Evolutionary conservation across 2,113 vertebrate genomes (phyloP).

Genomic region (Heptranchias perlo): DNA sequence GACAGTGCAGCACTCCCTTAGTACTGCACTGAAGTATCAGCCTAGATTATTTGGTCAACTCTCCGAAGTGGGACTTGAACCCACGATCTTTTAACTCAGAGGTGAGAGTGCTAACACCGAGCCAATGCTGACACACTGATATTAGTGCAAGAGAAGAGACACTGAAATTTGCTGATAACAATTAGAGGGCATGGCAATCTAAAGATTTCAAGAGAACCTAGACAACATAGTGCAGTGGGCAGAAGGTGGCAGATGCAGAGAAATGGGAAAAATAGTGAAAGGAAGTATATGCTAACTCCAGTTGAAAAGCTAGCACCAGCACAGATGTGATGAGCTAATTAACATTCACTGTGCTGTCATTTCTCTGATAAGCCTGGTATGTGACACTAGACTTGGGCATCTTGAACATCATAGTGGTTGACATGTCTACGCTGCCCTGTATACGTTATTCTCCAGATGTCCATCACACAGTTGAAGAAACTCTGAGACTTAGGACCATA

Average conservation of each 20-base stretch:
- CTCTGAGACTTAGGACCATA: not conserved
- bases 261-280: not conserved
- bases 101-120: not conserved
- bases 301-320: not conserved
- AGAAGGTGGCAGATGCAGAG: not conserved
- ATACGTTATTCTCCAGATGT: not conserved
- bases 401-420: not conserved
- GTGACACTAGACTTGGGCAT: not conserved
- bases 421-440: not conserved
- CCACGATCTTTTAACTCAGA: not conserved
- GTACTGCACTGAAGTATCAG: not conserved
- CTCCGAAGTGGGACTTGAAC: not conserved
- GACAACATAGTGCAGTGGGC: not conserved
- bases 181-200: not conserved
- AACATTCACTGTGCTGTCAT: not conserved
- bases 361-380: not conserved
- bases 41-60: not conserved
- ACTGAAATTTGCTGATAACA: not conserved
- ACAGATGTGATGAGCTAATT: not conserved
- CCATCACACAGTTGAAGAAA: not conserved
- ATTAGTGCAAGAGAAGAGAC: not conserved
- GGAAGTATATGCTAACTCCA: not conserved
- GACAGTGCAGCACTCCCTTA: not conserved
- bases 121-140: not conserved
- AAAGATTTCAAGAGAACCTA: not conserved